These are phyloP conservation scores for Drosophila paramelanica DNA, from an alignment of 2,888 invertebrate species.

Conservation along the genomic window DNA sequence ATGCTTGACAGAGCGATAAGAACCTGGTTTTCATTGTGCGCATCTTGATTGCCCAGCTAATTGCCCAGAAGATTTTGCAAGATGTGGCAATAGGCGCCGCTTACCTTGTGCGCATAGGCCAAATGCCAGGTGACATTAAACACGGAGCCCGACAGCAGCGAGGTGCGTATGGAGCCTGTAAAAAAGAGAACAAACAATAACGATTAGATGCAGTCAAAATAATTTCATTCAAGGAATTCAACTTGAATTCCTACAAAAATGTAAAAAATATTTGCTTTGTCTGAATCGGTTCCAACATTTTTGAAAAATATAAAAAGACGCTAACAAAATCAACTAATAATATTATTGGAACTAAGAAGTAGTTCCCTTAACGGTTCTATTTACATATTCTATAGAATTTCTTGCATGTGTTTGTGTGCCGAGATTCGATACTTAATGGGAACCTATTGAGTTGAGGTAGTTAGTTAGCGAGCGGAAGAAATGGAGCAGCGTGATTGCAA, in stretches of 20 bases:
- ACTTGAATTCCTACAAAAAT: background rate
- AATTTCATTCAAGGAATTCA: background rate
- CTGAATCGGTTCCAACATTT: too few species aligned
- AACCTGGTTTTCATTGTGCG: slow-evolving; percentile 56
- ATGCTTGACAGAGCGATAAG: slow-evolving; percentile 52
- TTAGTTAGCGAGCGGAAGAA: slow-evolving; percentile 16
- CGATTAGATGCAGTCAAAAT: background rate
- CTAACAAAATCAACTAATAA: too few species aligned
- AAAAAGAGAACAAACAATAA: slow-evolving; percentile 78
- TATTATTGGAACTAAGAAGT: background rate
- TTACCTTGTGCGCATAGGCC: slow-evolving; percentile 95
- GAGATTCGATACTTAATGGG: slow-evolving; percentile 14
- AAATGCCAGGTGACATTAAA: slow-evolving; percentile 97
- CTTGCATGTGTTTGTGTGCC: background rate
- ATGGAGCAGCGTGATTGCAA: slow-evolving; percentile 25
- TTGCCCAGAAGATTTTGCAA: slow-evolving; percentile 24
- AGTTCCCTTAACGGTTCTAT: background rate
- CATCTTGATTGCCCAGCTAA: slow-evolving; percentile 49
- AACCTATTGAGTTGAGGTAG: slow-evolving; percentile 11
- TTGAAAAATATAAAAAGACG: too few species aligned
- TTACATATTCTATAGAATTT: background rate
- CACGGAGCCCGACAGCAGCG: slow-evolving; percentile 91
- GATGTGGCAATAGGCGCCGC: slow-evolving; percentile 68
- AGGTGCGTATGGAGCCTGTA: slow-evolving; percentile 91
- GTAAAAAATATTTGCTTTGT: too few species aligned